Evolutionary conservation across 2,113 vertebrate genomes (phyloP), one percentile per base, ranked within the genome.

Genomic region (Oryzias curvinotus): DNA sequence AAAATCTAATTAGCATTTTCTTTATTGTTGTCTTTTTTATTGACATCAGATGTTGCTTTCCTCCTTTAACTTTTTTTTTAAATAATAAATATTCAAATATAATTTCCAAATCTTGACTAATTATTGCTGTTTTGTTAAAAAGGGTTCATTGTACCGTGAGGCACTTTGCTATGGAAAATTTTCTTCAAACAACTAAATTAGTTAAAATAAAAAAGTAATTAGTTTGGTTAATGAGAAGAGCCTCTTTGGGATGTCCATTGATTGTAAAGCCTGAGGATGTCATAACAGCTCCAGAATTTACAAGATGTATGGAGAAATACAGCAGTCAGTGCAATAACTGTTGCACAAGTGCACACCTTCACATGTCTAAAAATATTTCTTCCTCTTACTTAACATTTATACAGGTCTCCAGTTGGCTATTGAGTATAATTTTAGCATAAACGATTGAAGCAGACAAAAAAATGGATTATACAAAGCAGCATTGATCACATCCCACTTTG

Each of bases 401-500:
- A 43, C 60, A 55, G 15, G 25, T 25, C 10, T 19, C 54, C 55
- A 42, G 1, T 36, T 44, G 65, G 56, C 57, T 54, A 72, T 52
- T 56, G 57, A 41, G 48, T 21, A 17, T 2, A 14, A 43, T 52
- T 13, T 70, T 64, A 53, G 42, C 44, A 59, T 17, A 23, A 7
- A n/a, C 26, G 16, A 80, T 69, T 72, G 21, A 71, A 30, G 10
- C 5, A 10, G 54, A 46, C 1, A 12, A 65, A 72, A 18, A 63
- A 72, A 6, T 44, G 21, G 23, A 75, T 80, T 80, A 77, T 42
- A 52, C 17, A 25, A 45, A 65, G 19, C 51, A 26, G 21, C 23
- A 28, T 77, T 76, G 46, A 69, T 70, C 19, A 26, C 56, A 51
- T 28, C 42, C 59, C 47, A 62, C 3, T 10, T 52, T 60, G 60